Conservation (phyloP, 2,797 vertebrate species). For the Urophycis tenuis region DNA sequence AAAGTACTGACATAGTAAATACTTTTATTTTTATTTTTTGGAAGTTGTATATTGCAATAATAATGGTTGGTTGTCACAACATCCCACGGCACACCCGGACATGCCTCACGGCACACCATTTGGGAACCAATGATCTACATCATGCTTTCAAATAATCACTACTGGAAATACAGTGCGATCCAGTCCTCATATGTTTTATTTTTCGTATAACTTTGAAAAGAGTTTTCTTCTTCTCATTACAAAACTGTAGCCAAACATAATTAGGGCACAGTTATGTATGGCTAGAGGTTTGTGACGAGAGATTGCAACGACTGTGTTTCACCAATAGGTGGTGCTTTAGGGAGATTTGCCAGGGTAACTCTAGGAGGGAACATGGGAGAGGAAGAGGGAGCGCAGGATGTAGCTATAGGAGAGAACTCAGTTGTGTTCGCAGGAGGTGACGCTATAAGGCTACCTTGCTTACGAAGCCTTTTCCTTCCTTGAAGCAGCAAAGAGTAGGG, state of each 20-base stretch:
- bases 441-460: conserved; percentile 59
- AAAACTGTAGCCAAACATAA: background rate
- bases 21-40: no score
- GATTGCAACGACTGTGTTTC: background rate
- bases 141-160: background rate
- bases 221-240: background rate
- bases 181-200: background rate
- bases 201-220: background rate
- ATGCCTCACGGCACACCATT: no score
- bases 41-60: no score
- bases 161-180: background rate
- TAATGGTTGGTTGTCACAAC: no score
- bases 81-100: no score
- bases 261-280: background rate
- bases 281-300: no score
- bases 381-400: background rate
- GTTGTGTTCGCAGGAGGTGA: background rate
- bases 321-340: background rate
- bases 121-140: no score
- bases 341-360: background rate
- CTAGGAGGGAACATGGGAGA: background rate
- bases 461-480: conserved; percentile 61
- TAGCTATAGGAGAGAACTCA: background rate
- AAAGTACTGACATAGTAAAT: no score
- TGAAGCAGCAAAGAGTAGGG: conserved; percentile 59